A percentile compares a stretch with the other conserved stretches of the same genome.
Evolutionary conservation across 1,140 invertebrate species (phyloP).

Genomic region (Drosophila trapezifrons): DNA sequence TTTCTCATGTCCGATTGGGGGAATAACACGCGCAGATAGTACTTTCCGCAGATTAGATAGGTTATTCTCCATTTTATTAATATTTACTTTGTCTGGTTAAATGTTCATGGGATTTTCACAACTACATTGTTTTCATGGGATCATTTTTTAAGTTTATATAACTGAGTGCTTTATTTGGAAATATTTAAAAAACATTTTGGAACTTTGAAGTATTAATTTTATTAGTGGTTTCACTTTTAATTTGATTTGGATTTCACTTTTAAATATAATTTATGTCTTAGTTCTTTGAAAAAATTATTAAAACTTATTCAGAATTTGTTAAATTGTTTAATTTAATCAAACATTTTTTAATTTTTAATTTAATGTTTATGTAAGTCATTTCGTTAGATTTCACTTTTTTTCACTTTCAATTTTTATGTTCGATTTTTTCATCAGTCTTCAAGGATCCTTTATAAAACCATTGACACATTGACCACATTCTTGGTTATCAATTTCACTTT

Average conservation of each 20-base stretch:
- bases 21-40: constrained; percentile 26
- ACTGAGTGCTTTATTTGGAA: no score
- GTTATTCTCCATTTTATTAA: background rate
- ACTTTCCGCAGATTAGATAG: constrained; percentile 32
- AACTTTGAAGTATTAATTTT: no score
- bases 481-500: no score
- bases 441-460: background rate
- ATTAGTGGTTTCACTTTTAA: background rate
- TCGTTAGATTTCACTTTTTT: background rate
- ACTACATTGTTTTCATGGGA: background rate
- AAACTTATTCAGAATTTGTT: background rate
- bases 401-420: background rate
- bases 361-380: background rate
- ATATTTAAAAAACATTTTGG: background rate
- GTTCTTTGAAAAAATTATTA: accelerated
- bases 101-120: background rate
- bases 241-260: background rate
- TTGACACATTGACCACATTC: no score
- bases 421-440: background rate
- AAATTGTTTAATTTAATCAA: no score
- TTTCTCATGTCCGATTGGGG: constrained; percentile 10
- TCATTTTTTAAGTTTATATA: no score
- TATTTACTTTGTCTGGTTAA: constrained; percentile 9
- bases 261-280: background rate
- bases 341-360: background rate